Percentiles rank a stretch among this genome's conserved stretches.
Conservation (phyloP, 2,113 vertebrate genomes). For the Gambusia holbrooki region DNA sequence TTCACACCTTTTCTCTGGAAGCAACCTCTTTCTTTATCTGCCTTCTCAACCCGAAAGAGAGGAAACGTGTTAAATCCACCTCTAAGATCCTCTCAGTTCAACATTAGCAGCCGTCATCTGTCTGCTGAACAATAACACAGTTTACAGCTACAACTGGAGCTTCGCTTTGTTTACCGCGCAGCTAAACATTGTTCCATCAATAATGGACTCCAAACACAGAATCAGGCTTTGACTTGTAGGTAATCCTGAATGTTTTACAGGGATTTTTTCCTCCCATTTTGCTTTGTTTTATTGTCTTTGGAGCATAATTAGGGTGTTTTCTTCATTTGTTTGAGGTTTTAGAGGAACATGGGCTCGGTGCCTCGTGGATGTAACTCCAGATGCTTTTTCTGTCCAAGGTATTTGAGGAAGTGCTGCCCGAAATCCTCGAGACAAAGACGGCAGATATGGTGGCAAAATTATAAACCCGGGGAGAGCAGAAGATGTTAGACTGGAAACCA, state of each 20-base stretch:
- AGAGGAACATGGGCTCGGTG: constrained; percentile 68
- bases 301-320: constrained; percentile 73
- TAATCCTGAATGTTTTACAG: constrained; percentile 75
- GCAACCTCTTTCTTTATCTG: constrained; percentile 60
- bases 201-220: constrained; percentile 70
- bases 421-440: constrained; percentile 76
- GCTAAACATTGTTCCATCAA: constrained; percentile 75
- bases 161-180: constrained; percentile 53
- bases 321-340: constrained; percentile 76
- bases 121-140: constrained; percentile 63
- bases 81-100: constrained; percentile 69
- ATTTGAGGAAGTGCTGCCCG: constrained; percentile 66
- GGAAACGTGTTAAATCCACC: constrained; percentile 73
- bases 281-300: constrained; percentile 68
- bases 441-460: constrained; percentile 51
- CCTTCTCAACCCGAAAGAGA: constrained; percentile 55
- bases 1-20: constrained; percentile 72
- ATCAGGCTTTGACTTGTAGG: constrained; percentile 63
- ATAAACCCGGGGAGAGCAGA: constrained; percentile 50
- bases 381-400: constrained; percentile 71
- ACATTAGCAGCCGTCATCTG: constrained; percentile 73
- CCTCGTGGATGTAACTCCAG: constrained; percentile 69
- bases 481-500: constrained; percentile 32
- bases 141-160: constrained; percentile 54
- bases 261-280: constrained; percentile 47